These are phyloP conservation scores for Trachelipus rathkii DNA, from an alignment of 1,140 invertebrate species.

Conservation along the genomic window DNA sequence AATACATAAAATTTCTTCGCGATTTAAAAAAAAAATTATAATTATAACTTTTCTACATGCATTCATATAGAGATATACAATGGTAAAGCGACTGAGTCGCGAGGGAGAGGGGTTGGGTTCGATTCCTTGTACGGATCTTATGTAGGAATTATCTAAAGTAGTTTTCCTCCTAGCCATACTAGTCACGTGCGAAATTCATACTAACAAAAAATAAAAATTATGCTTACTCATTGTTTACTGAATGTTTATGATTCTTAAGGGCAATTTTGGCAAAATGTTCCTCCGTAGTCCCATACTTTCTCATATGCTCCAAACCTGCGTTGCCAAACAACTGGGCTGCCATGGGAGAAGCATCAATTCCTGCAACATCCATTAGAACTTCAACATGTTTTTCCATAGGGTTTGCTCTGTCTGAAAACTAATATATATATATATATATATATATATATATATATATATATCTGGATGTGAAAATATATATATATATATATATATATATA, in stretches of 20 bases:
- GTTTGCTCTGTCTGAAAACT: slow-evolving; percentile 82
- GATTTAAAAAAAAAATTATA: no score
- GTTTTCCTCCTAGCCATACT: no score
- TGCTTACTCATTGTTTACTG: slow-evolving; percentile 85
- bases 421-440: slow-evolving; percentile 44
- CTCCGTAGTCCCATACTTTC: slow-evolving; percentile 88
- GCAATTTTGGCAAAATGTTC: slow-evolving; percentile 96
- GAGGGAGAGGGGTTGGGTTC: no score
- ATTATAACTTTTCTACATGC: no score
- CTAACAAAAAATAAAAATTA: not conserved
- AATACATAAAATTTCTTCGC: no score
- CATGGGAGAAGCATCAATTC: slow-evolving; percentile 69
- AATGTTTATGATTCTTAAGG: slow-evolving; percentile 95
- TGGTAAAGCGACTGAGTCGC: no score
- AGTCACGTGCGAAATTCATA: not conserved
- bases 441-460: no score
- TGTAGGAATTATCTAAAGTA: no score
- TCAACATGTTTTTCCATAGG: slow-evolving; percentile 90
- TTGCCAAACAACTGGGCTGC: slow-evolving; percentile 96
- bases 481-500: no score
- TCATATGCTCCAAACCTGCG: slow-evolving; percentile 93
- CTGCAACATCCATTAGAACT: slow-evolving; percentile 71
- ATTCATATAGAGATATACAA: no score
- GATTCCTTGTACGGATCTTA: no score
- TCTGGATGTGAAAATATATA: no score